Evolutionary conservation across 1,140 invertebrate genomes (phyloP).

Genomic region (Wiebesia pumilae): DNA sequence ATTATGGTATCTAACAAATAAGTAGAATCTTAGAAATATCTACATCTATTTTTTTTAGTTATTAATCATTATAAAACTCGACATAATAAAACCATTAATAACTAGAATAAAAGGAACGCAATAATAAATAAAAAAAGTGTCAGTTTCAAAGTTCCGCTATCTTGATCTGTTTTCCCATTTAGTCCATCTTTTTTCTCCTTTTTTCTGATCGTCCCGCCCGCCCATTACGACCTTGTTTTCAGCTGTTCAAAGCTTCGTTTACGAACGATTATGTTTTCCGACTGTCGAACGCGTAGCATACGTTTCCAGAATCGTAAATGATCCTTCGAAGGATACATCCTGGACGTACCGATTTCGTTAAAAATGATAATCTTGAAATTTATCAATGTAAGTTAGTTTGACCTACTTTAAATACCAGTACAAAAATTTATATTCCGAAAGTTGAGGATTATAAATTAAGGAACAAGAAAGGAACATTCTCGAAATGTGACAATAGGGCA

Average conservation of each 20-base stretch:
- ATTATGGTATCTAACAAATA: neutral
- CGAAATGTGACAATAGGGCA: neutral
- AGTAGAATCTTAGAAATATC: too few species aligned
- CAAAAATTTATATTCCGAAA: neutral
- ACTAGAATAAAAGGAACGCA: neutral
- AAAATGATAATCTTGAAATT: neutral
- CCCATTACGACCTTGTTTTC: neutral
- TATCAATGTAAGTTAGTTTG: neutral
- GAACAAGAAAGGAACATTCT: neutral
- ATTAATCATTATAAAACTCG: neutral
- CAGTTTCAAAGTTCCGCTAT: slow-evolving; percentile 34
- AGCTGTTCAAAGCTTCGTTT: slow-evolving; percentile 24
- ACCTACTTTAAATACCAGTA: neutral
- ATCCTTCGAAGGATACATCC: neutral
- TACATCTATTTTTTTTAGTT: too few species aligned
- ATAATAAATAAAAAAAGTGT: slow-evolving; percentile 28
- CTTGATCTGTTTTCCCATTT: slow-evolving; percentile 22
- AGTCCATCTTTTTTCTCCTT: neutral
- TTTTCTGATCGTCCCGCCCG: neutral
- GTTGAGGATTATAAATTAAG: too few species aligned
- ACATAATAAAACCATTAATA: slow-evolving; percentile 17
- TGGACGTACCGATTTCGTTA: neutral
- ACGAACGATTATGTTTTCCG: neutral
- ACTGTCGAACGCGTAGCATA: neutral
- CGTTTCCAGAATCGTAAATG: neutral